Conservation (phyloP, 2,113 vertebrate species). For the Neogale vison region DNA sequence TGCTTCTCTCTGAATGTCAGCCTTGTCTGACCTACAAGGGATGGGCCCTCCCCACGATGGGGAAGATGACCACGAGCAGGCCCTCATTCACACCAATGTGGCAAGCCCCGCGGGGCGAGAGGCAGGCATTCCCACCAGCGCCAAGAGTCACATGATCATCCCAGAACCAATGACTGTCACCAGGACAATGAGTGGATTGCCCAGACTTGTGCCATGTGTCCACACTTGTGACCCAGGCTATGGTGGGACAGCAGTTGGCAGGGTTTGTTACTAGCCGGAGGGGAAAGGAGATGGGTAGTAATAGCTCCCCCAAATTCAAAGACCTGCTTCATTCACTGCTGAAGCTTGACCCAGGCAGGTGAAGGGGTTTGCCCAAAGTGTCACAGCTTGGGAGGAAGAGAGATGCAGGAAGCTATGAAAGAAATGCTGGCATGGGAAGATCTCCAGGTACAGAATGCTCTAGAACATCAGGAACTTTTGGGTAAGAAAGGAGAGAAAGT, state of each 20-base stretch:
- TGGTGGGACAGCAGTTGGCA: accelerated
- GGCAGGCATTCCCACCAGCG: neutral
- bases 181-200: too few relatives aligned
- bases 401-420: neutral
- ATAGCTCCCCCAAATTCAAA: neutral
- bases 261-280: neutral
- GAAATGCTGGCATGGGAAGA: neutral
- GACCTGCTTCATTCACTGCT: neutral
- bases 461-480: neutral
- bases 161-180: neutral
- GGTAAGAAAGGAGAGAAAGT: neutral
- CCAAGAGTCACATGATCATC: neutral
- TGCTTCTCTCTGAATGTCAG: neutral
- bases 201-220: neutral
- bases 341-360: neutral
- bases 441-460: accelerated
- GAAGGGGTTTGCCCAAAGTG: neutral
- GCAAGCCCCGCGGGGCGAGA: neutral
- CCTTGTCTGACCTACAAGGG: neutral
- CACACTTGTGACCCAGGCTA: neutral
- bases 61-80: neutral
- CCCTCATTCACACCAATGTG: neutral
- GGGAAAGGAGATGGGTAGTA: neutral
- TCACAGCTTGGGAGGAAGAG: too few relatives aligned
- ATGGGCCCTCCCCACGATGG: neutral